Base-by-base conservation (phyloP, 2,113 vertebrate genomes). In the Nannobrachium achirus region DNA sequence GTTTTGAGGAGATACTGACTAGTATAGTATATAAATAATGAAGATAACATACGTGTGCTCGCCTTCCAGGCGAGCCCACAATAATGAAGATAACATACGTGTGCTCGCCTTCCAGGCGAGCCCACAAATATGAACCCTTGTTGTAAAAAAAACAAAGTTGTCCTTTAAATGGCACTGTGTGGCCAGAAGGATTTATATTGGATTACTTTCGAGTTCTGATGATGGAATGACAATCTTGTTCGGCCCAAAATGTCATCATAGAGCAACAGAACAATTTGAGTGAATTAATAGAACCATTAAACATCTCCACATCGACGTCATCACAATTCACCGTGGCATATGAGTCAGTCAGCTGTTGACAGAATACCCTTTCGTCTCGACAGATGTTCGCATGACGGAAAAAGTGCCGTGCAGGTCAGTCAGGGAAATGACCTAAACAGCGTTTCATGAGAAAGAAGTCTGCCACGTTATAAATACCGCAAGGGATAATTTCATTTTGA, bases 231-330 rank as follows among this genome's bases (percentile, higher is more conserved):
- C 77, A 79, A 52, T 10, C 55, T 41, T 55, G 63, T 77, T 83
- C 86, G 82, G 85, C 10, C 40, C 52, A 25, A 73, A 66, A 73
- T 82, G 79, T 75, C 74, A 70, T 3, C 10, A 72, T 55, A 11
- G 63, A 82, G 48, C 39, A 50, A 62, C 20, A 38, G 45, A 60
- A 63, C 45, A 63, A 69, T 63, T 66, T 64, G 41, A 42, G 9
- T 10, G 4, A 20, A 53, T 61, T 15, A 33, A 60, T 55, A 45
- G 25, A 67, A 4, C 50, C 52, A 8, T 15, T 15, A 67, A 42
- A 65, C 56, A 14, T 55, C 20, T 49, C 8, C 16, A 46, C 10
- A 14, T 57, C 52, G 13, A 20, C 66, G 58, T 63, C 48, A 49
- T n/a, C 46, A 71, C 18, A 53, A 14, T 38, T 48, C 0, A 11